Base-by-base conservation (phyloP, 1,140 invertebrate genomes). In the Brachionus paranguensis region DNA sequence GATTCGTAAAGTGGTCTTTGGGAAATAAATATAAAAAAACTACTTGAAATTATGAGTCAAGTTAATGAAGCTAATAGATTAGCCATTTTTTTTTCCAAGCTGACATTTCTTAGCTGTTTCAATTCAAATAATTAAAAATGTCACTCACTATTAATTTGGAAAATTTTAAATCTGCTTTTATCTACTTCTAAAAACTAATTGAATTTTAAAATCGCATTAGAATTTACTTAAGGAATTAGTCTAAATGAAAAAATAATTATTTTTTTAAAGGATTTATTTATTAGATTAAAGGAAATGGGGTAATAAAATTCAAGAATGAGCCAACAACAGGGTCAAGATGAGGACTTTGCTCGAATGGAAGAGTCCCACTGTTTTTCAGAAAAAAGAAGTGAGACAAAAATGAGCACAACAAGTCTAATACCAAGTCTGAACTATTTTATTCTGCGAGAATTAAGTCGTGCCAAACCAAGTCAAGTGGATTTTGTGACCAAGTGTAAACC, bases 341-440 rank as follows among this genome's bases (percentile, higher is more conserved):
- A 47, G 14, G 45, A 47, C 14, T 47, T 47, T 47, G 11, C 12
- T 47, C 45, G 6, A 1, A 47, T 47, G 53, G 17, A 7, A 37
- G 33, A 37, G 6, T 37, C 5, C 4, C 4, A 7, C 33, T 37
- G 6, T 37, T 37, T 37, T 1, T 0, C 5, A 37, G 2, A 3
- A 1, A 37, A 6, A 37, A 37, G 7, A 7, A 7, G 33, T 60
- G 17, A 60, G 53, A 72, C 33, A 20, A 41, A 43, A 72, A 72
- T 72, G 12, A 72, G 68, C 68, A 72, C 68, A 3, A 72, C 41
- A 14, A 72, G n/a, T 24, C 10, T 72, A 43, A 72, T 72, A 72
- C 68, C 68, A 17, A 72, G 68, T 72, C 33, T 72, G n/a, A 72
- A 72, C 17, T 72, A 72, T 72, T 72, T 72, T 72, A 41, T 20